Conservation (phyloP, 1,140 invertebrate species). For the Danaus melanippus region DNA sequence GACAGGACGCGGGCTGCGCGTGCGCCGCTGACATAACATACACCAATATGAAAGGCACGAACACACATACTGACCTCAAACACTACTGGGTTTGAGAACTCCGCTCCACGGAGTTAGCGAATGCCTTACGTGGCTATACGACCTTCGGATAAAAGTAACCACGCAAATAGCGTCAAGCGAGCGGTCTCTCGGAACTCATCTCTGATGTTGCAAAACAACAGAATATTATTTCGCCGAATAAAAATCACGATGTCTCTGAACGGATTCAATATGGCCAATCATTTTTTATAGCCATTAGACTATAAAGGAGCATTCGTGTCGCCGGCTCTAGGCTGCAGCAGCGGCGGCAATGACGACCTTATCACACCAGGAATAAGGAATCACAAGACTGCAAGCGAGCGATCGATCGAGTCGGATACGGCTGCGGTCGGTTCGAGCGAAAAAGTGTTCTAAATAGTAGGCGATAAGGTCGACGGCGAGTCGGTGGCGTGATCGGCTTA, state of each 20-base stretch:
- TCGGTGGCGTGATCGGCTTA: conserved; percentile 8
- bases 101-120: too few relatives aligned
- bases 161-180: too few relatives aligned
- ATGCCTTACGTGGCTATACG: too few relatives aligned
- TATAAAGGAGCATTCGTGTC: conserved; percentile 35
- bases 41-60: conserved; percentile 18
- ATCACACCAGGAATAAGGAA: conserved; percentile 12
- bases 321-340: conserved; percentile 21
- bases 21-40: conserved; percentile 22
- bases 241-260: conserved; percentile 9
- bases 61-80: conserved; percentile 15
- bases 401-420: conserved; percentile 12
- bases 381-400: conserved; percentile 21
- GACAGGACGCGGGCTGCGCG: conserved; percentile 25
- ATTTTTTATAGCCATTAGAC: conserved; percentile 35
- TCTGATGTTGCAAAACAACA: too few relatives aligned
- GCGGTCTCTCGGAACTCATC: too few relatives aligned
- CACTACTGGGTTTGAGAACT: too few relatives aligned
- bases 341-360: conserved; percentile 19
- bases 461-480: conserved; percentile 8
- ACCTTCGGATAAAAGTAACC: too few relatives aligned
- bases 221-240: conserved; percentile 5
- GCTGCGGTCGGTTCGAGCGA: conserved; percentile 9
- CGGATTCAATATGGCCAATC: conserved; percentile 28
- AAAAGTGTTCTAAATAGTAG: conserved; percentile 6